These are phyloP conservation scores for Diacarnus erythraeanus DNA, from an alignment of 37 sponge, comb jelly and placozoan genomes.

Conservation along the genomic window DNA sequence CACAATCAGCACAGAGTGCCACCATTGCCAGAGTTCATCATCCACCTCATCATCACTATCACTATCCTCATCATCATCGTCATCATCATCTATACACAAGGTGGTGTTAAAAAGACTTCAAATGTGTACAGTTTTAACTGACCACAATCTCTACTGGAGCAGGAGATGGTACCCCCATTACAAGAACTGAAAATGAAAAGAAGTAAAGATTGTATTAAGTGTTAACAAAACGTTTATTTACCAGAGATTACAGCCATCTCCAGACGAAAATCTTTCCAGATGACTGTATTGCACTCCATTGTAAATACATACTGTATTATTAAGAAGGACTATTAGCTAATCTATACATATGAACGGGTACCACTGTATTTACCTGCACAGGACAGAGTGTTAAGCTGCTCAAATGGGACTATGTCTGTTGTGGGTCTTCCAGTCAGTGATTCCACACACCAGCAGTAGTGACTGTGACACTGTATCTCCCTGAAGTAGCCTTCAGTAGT, in stretches of 20 bases:
- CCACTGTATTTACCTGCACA: constrained; percentile 32
- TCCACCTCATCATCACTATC: constrained; percentile 6
- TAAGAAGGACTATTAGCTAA: constrained; percentile 1
- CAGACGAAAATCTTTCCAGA: background rate
- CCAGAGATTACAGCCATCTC: constrained; percentile 31
- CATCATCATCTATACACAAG: too few relatives aligned
- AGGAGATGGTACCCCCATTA: constrained; percentile 12
- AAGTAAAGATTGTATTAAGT: background rate
- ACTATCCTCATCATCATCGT: too few relatives aligned
- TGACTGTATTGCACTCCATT: constrained; percentile 11
- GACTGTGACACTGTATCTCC: constrained; percentile 36
- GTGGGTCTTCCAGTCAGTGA: constrained; percentile 18
- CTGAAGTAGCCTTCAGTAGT: constrained; percentile 22
- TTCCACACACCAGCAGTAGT: constrained; percentile 68
- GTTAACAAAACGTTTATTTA: background rate
- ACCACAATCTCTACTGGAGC: constrained; percentile 28
- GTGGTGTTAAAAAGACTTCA: background rate
- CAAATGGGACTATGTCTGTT: constrained; percentile 20
- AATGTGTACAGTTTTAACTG: background rate
- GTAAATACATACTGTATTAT: constrained; percentile 6
- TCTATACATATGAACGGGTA: background rate
- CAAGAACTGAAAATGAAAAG: constrained; percentile 15
- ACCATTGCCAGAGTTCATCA: constrained; percentile 15
- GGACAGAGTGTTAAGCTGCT: background rate
- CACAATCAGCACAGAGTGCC: constrained; percentile 30